Evolutionary conservation across 2,797 vertebrate genomes (phyloP).

Genomic region (Esox lucius): DNA sequence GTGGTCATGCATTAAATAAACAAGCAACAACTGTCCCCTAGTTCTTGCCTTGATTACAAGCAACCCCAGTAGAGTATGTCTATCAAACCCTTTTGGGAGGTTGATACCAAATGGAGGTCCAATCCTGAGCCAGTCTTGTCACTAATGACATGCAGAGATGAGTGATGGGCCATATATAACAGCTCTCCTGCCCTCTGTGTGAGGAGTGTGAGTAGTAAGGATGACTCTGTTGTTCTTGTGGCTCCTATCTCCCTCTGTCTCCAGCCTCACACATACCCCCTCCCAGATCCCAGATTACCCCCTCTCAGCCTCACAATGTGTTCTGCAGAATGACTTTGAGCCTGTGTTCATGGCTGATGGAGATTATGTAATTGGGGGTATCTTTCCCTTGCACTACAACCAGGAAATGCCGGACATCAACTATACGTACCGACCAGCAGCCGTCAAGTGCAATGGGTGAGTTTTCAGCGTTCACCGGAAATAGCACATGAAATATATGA

Average conservation of each 20-base stretch:
- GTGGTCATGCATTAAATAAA: not conserved
- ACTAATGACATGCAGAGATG: conserved; percentile 33
- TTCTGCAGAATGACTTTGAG: conserved; percentile 64
- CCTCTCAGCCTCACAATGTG: conserved; percentile 46
- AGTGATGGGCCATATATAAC: conserved; percentile 37
- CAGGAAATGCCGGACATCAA: conserved; percentile 37
- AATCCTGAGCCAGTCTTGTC: conserved; percentile 27
- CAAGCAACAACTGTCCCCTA: not conserved
- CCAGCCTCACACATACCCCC: conserved; percentile 9
- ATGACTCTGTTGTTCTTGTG: conserved; percentile 55
- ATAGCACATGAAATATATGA: not conserved
- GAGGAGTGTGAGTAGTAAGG: conserved; percentile 26
- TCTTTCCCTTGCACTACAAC: conserved; percentile 60
- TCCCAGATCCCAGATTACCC: conserved; percentile 8
- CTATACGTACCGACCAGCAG: conserved; percentile 55
- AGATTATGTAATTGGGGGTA: conserved; percentile 60
- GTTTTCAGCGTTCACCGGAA: conserved; percentile 13
- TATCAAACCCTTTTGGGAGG: conserved; percentile 10
- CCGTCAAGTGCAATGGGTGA: conserved; percentile 56
- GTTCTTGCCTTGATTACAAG: not conserved
- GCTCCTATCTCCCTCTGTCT: conserved; percentile 35
- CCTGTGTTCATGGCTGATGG: conserved; percentile 54
- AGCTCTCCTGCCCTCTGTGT: not conserved
- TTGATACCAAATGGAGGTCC: conserved; percentile 12
- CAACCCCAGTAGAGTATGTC: not conserved